Base-by-base conservation (phyloP, 2,797 vertebrate genomes). In the Lutjanus campechanus region DNA sequence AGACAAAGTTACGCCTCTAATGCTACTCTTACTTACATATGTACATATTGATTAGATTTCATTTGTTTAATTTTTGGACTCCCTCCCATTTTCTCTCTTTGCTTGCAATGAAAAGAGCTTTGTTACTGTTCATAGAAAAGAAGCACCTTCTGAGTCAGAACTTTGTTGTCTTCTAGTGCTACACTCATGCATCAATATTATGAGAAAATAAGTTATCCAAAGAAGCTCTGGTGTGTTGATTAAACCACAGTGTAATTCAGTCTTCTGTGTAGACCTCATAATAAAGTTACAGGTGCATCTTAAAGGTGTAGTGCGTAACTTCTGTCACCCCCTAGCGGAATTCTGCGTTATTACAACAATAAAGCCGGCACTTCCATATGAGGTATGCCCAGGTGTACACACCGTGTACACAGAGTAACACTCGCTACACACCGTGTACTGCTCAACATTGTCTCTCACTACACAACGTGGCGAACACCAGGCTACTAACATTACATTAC, bases 21-120 rank as follows among this genome's bases (percentile, higher is more conserved):
- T 58, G 29, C 65, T 64, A 50, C 59, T 73, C 43, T 40, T 76
- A 25, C 44, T 75, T 70, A 73, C 53, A 72, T 53, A 22, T 68
- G 49, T 51, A 16, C 60, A 61, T 71, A 60, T 51, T 64, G 17
- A 83, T 79, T 61, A 60, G 5, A 73, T 72, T 70, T 73, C 0
- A 78, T 78, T 70, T 51, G 13, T 68, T 70, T 63, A 54, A 56
- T 65, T 16, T 59, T 61, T 74, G 25, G 22, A 79, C 22, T 46
- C 46, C 4, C 63, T 60, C 50, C 46, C 8, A 15, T 19, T 71
- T 40, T 53, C 5, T 46, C 4, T 66, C 13, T 60, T 54, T 74
- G n/a, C 22, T 60, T 68, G 0, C 10, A 55, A 15, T 72, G 1
- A 58, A 61, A 65, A 8, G 0, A 29, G 19, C 4, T 12, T 36